Conservation (phyloP, 2,113 vertebrate species). For the Triplophysa siluroides region DNA sequence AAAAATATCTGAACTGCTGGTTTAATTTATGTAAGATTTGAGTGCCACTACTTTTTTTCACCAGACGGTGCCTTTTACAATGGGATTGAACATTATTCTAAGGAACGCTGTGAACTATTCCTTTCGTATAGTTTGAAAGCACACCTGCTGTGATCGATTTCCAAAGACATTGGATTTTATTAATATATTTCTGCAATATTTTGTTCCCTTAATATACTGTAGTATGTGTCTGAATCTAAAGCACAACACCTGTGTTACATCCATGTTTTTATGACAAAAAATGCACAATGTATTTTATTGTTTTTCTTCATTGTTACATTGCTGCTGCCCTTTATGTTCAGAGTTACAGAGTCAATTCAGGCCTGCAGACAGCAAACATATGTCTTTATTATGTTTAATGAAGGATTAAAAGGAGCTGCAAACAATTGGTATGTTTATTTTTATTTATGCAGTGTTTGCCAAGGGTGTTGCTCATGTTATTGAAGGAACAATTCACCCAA, state of each 20-base stretch:
- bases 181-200: neutral
- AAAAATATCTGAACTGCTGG: conserved; percentile 13
- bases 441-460: no score
- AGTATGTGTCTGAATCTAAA: conserved; percentile 26
- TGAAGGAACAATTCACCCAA: no score
- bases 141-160: conserved; percentile 38
- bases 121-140: conserved; percentile 22
- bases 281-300: conserved; percentile 9
- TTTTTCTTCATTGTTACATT: conserved; percentile 23
- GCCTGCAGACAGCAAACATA: conserved; percentile 31
- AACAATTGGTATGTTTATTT: conserved; percentile 4
- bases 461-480: no score
- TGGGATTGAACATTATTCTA: conserved; percentile 28
- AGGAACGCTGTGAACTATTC: conserved; percentile 6
- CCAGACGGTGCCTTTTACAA: conserved; percentile 42
- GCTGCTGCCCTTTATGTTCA: conserved; percentile 56
- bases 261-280: neutral
- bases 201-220: neutral
- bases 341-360: conserved; percentile 26
- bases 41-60: conserved; percentile 41
- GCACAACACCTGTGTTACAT: conserved; percentile 28
- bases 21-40: conserved; percentile 26
- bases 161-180: conserved; percentile 17
- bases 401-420: conserved; percentile 46
- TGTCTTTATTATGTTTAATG: conserved; percentile 37